Percentiles rank a stretch among this genome's conserved stretches.
phyloP scores from a whole-genome alignment of 92 coral and sea anemone genomes.

The Porites rus region DNA sequence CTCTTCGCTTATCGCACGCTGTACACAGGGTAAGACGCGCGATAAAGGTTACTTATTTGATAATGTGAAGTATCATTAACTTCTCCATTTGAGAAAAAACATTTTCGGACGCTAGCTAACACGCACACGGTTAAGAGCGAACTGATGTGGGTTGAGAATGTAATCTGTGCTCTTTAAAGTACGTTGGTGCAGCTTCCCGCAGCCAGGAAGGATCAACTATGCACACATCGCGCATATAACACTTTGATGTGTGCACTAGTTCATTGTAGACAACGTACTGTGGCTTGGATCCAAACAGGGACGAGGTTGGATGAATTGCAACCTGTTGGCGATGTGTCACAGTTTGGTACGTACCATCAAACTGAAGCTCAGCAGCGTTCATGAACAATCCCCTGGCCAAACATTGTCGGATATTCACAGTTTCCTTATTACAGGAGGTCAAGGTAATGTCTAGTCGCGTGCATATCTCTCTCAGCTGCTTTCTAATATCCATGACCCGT shows the following conservation, averaged over 20 bases:
- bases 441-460: conserved; percentile 75
- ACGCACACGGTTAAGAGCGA: conserved; percentile 45
- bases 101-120: background rate
- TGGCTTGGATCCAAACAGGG: conserved; percentile 88
- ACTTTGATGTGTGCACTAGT: conserved; percentile 93
- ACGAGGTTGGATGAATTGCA: conserved; percentile 90
- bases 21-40: background rate
- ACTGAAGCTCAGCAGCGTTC: conserved; percentile 96
- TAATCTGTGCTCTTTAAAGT: conserved; percentile 85
- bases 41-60: background rate
- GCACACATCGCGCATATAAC: conserved; percentile 94
- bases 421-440: conserved; percentile 89
- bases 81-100: background rate
- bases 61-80: background rate
- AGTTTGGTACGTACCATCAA: conserved; percentile 92
- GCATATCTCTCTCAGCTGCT: conserved; percentile 89
- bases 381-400: conserved; percentile 86
- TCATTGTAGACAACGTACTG: conserved; percentile 92
- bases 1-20: background rate
- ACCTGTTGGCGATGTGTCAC: conserved; percentile 83
- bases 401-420: conserved; percentile 81
- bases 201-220: conserved; percentile 94
- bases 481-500: conserved; percentile 88
- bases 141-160: conserved; percentile 81
- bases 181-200: conserved; percentile 79